Evolutionary conservation across 2,797 vertebrate species (phyloP).

Genomic region (Craterocephalus amniculus): DNA sequence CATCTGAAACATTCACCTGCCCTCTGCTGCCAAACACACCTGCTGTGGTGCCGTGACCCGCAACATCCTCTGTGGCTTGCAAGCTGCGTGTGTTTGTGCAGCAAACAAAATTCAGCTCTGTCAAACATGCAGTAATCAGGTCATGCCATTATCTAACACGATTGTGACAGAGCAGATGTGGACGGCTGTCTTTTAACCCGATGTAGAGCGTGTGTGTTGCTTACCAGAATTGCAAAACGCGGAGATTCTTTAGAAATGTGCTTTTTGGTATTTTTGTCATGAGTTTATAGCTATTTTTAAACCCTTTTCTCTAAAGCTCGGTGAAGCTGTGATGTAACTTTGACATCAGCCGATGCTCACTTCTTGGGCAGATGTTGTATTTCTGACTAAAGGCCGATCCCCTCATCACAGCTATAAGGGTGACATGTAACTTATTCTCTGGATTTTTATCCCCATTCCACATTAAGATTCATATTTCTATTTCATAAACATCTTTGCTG

Average conservation of each 20-base stretch:
- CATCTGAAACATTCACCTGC: conserved; percentile 21
- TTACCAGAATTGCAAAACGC: neutral
- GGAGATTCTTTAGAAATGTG: neutral
- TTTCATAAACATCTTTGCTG: too few relatives aligned
- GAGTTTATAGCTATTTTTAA: neutral
- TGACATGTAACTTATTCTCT: conserved; percentile 12
- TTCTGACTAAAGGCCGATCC: conserved; percentile 10
- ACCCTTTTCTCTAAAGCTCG: neutral
- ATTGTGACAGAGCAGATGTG: conserved; percentile 21
- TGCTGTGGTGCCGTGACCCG: conserved; percentile 53
- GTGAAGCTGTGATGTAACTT: conserved; percentile 11
- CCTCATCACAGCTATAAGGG: neutral
- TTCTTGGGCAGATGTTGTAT: conserved; percentile 18
- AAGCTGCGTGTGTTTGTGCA: conserved; percentile 10
- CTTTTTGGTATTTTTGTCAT: neutral
- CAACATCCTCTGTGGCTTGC: conserved; percentile 9
- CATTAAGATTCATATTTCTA: neutral
- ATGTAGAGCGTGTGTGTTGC: too few relatives aligned
- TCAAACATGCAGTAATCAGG: conserved; percentile 41
- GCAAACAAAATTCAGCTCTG: conserved; percentile 9
- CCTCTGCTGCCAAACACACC: conserved; percentile 38
- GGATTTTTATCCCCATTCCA: neutral
- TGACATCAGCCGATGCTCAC: conserved; percentile 9
- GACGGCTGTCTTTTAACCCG: conserved; percentile 38
- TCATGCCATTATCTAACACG: conserved; percentile 48